Evolutionary conservation across 2,113 vertebrate species (phyloP), one percentile per base, ranked within the genome.

Genomic region (Pampusana beccarii): DNA sequence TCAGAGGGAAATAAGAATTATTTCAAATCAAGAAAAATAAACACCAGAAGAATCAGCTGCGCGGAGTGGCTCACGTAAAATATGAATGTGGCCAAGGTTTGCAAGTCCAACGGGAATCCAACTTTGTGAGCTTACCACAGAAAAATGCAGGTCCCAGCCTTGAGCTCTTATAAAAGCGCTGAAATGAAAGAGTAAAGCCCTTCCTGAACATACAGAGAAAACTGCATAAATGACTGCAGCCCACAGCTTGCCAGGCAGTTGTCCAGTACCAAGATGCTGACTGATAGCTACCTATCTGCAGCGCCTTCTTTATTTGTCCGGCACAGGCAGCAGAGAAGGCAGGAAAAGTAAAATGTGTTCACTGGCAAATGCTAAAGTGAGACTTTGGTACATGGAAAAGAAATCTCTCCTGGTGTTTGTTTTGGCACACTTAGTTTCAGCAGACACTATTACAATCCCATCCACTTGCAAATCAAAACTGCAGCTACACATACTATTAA

Each of bases 21-120:
- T 96, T 97, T 96, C 90, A 95, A 61, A 91, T 88, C 83, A 96
- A 97, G 93, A 91, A 95, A 94, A 97, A 94, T 85, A 96, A 97
- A 97, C 87, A 95, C 84, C 67, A 93, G 69, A 80, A 89, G 56
- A 73, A 91, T 86, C 95, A 97, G 75, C 82, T 87, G 73, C 46
- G 19, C 62, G 93, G 46, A 88, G 73, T 58, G 73, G 73, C 72
- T 96, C 86, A 57, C 11, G 31, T 97, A 97, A 98, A 97, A 96
- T 92, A 96, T 42, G 77, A 95, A 97, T 36, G 87, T 78, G 80
- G 95, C 81, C 67, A 90, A 94, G 65, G 88, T 97, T 97, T 98
- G 93, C 48, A 93, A 94, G 91, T 82, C 97, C 42, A 0, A 88
- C 62, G 96, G 97, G 92, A 97, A 93, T 77, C 62, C 71, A 79